These are phyloP conservation scores for Cheilosia soror DNA, from an alignment of 2,888 invertebrate species.

Conservation along the genomic window DNA sequence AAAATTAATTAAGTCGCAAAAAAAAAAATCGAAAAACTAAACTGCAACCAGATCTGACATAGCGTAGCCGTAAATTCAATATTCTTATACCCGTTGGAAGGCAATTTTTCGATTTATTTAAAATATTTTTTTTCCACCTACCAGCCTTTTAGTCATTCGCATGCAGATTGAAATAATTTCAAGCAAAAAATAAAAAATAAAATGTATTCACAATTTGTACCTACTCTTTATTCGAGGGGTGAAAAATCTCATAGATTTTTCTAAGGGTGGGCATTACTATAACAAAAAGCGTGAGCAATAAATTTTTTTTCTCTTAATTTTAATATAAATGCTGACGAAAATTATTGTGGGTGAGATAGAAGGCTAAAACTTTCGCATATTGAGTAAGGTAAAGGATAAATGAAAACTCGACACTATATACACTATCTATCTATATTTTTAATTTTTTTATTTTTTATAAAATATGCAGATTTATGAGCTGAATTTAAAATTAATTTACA, in stretches of 20 bases:
- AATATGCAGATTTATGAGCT: conserved; percentile 33
- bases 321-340: conserved; percentile 19
- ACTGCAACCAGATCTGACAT: not conserved
- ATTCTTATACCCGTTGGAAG: conserved; percentile 1
- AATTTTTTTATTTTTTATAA: conserved; percentile 5
- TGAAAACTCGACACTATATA: conserved; percentile 14
- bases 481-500: conserved; percentile 17
- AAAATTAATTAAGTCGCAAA: conserved; percentile 8
- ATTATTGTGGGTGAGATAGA: not conserved
- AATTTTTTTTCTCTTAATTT: conserved; percentile 10
- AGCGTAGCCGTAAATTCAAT: conserved; percentile 10
- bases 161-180: conserved; percentile 35
- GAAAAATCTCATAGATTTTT: no score
- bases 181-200: conserved; percentile 7
- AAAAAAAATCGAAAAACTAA: not conserved
- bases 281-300: no score
- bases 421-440: not conserved
- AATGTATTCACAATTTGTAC: not conserved
- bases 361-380: not conserved
- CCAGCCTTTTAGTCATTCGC: not conserved
- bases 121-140: not conserved
- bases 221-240: not conserved
- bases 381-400: not conserved
- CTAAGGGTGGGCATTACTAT: not conserved
- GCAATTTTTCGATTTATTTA: conserved; percentile 19